These are phyloP conservation scores for Galbula dea DNA, from an alignment of 2,113 vertebrate species.

Conservation along the genomic window DNA sequence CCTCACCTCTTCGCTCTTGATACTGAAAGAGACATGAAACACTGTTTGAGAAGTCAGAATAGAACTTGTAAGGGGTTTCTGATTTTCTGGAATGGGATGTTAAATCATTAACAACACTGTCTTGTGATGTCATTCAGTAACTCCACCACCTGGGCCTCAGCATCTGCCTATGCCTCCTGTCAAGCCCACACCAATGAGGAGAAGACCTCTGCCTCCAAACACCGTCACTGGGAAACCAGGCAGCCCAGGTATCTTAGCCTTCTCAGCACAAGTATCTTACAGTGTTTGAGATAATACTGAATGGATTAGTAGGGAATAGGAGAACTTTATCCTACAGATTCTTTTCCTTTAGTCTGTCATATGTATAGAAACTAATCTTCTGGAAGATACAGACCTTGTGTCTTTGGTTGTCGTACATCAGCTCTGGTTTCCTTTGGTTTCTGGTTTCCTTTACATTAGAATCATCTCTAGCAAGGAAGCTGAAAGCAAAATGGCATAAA, in stretches of 20 bases:
- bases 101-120: not conserved
- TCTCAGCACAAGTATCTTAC: not conserved
- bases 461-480: not conserved
- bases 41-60: not conserved
- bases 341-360: not conserved
- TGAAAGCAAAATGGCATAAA: not conserved
- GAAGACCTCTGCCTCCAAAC: constrained; percentile 73
- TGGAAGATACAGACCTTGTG: not conserved
- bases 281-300: not conserved
- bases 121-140: constrained; percentile 52
- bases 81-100: not conserved
- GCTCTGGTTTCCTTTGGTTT: not conserved
- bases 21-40: not conserved
- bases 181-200: constrained; percentile 62
- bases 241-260: constrained; percentile 64
- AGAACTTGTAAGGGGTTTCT: not conserved
- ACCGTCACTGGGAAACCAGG: constrained; percentile 77
- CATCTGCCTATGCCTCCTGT: constrained; percentile 46
- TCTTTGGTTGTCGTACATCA: not conserved
- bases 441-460: not conserved
- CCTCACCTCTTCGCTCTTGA: not conserved
- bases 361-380: not conserved
- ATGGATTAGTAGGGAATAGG: not conserved
- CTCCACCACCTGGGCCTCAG: constrained; percentile 24
- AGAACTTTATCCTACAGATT: not conserved